These are phyloP conservation scores for Anguilla marmorata DNA, from an alignment of 2,797 vertebrate genomes.

Conservation along the genomic window DNA sequence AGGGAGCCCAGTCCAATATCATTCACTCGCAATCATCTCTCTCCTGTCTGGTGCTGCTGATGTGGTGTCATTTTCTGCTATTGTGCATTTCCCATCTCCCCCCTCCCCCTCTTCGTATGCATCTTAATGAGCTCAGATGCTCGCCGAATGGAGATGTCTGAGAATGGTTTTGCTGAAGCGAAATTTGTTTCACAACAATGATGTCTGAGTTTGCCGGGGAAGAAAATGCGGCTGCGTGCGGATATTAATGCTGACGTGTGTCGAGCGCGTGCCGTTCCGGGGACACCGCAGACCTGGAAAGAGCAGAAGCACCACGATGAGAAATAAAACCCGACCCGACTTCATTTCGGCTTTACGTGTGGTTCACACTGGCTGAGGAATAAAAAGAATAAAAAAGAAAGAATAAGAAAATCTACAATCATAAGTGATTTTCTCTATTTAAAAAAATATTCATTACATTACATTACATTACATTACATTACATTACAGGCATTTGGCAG, in stretches of 20 bases:
- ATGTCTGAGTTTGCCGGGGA: neutral
- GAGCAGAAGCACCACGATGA: neutral
- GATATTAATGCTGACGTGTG: neutral
- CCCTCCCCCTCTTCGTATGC: neutral
- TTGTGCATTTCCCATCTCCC: neutral
- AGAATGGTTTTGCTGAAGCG: neutral
- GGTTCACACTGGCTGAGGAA: neutral
- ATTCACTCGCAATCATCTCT: neutral
- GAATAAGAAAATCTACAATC: neutral
- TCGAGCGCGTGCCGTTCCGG: neutral
- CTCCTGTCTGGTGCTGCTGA: neutral
- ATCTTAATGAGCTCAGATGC: conserved; percentile 13
- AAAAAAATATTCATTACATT: too few relatives aligned
- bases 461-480: too few relatives aligned
- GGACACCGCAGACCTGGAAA: neutral
- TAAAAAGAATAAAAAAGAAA: neutral
- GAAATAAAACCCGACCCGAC: neutral
- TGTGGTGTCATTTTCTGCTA: conserved; percentile 9
- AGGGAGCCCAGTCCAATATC: neutral
- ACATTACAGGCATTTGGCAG: too few relatives aligned
- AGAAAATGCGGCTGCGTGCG: neutral
- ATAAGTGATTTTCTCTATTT: neutral
- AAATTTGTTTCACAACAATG: conserved; percentile 2
- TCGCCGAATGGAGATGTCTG: neutral
- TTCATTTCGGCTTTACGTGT: neutral